Evolutionary conservation across 2,797 vertebrate species (phyloP).

Genomic region (Cuculus canorus): DNA sequence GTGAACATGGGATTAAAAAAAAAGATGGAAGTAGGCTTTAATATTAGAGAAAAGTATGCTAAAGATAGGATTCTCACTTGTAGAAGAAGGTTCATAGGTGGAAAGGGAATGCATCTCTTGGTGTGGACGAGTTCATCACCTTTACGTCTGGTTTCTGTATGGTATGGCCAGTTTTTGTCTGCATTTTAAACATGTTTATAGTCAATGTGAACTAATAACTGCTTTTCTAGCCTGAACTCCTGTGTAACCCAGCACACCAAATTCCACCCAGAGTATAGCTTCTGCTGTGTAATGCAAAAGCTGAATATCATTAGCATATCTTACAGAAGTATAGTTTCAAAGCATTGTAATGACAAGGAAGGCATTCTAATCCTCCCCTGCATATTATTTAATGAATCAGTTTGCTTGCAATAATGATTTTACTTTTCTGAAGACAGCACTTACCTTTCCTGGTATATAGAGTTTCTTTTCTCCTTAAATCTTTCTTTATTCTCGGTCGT

Average conservation of each 20-base stretch:
- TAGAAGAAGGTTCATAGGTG: neutral
- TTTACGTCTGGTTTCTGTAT: neutral
- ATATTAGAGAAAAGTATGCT: neutral
- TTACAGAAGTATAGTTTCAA: slow-evolving; percentile 47
- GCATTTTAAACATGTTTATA: neutral
- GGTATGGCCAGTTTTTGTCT: neutral
- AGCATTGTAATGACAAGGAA: slow-evolving; percentile 51
- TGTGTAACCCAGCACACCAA: neutral
- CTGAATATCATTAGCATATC: slow-evolving; percentile 8
- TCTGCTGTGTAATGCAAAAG: slow-evolving; percentile 32
- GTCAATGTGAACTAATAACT: neutral
- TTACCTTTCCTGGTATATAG: neutral
- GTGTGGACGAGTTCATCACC: neutral
- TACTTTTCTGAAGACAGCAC: slow-evolving; percentile 17
- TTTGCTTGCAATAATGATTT: slow-evolving; percentile 42
- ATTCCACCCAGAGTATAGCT: neutral
- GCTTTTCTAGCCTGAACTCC: neutral
- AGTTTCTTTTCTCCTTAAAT: neutral
- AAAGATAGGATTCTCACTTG: neutral
- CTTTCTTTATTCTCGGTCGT: rapidly evolving
- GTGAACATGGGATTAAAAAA: neutral
- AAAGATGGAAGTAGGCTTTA: neutral
- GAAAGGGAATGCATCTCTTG: neutral
- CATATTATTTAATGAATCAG: slow-evolving; percentile 45
- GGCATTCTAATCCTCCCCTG: slow-evolving; percentile 33